These are phyloP conservation scores for Empis stercorea DNA, from an alignment of 2,888 invertebrate species.

Conservation along the genomic window DNA sequence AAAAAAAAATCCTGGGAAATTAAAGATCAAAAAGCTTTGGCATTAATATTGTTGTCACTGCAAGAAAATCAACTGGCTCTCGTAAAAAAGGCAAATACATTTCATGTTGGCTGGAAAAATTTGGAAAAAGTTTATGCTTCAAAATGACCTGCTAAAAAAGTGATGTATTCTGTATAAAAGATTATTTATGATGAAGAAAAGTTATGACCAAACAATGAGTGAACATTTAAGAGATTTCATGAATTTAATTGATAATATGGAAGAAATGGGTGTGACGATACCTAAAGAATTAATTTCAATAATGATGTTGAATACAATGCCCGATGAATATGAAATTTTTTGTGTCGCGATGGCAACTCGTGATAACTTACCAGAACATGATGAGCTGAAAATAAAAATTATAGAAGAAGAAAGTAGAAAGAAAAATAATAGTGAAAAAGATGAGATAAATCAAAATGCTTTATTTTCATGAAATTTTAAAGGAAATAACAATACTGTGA, in stretches of 20 bases:
- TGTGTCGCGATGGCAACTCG: too few species aligned
- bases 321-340: too few species aligned
- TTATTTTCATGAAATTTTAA: too few species aligned
- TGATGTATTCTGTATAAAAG: not conserved
- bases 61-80: slow-evolving; percentile 1
- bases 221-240: not conserved
- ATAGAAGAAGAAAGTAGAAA: not conserved
- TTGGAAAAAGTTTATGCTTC: too few species aligned
- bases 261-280: too few species aligned
- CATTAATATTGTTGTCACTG: slow-evolving; percentile 1
- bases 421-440: too few species aligned
- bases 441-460: too few species aligned
- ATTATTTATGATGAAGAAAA: not conserved
- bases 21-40: slow-evolving; percentile 3
- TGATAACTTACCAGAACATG: too few species aligned
- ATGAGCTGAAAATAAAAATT: too few species aligned
- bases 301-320: too few species aligned
- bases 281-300: too few species aligned
- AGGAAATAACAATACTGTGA: too few species aligned
- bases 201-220: not conserved
- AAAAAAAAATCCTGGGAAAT: not conserved
- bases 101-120: not conserved
- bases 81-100: slow-evolving; percentile 1
- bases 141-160: slow-evolving; percentile 2
- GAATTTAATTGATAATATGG: not conserved